Evolutionary conservation across 2,113 vertebrate species (phyloP), one percentile per base, ranked within the genome.

Genomic region (Siniperca chuatsi): DNA sequence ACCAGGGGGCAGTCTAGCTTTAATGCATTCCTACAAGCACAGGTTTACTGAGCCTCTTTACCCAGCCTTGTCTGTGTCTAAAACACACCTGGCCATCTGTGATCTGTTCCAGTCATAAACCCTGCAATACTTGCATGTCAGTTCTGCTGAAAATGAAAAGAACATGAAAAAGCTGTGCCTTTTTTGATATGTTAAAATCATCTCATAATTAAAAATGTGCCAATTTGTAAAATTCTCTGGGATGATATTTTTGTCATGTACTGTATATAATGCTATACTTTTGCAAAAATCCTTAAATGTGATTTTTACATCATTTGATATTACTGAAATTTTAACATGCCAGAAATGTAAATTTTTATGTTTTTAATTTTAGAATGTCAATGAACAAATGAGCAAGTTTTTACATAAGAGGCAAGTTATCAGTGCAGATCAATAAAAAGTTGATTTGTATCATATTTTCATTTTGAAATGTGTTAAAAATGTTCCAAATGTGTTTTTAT

Each of bases 11-110:
- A 87, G 87, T 87, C 84, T 96, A 16, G 82, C 46, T 58, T 80
- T 95, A 8, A 89, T 96, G 71, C 93, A 96, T 90, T 92, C 91
- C 46, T 96, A 87, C 73, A 81, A 92, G 81, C 94, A 96, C 18
- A 62, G 21, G 2, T 96, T 96, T 70, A 87, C 79, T 2, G 85
- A 85, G 33, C 92, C 94, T 9, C 89, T 96, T 13, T 95, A 93
- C 79, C 96, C 95, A n/a, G 96, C 96, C 0, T 87, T 96, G n/a
- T 95, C 93, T 35, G 95, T 95, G 62, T 96, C 94, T 23, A 96
- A 95, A 92, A 94, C 95, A 2, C 86, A 92, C 6, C 86, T 96
- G 75, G 79, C 82, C 29, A 62, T 96, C 84, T 91, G 93, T 64
- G 86, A 95, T 60, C 78, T 95, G 37, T 96, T 94, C 67, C 62